Evolutionary conservation across 2,888 invertebrate species (phyloP), one percentile per base, ranked within the genome.

Genomic region (Spodoptera picta): DNA sequence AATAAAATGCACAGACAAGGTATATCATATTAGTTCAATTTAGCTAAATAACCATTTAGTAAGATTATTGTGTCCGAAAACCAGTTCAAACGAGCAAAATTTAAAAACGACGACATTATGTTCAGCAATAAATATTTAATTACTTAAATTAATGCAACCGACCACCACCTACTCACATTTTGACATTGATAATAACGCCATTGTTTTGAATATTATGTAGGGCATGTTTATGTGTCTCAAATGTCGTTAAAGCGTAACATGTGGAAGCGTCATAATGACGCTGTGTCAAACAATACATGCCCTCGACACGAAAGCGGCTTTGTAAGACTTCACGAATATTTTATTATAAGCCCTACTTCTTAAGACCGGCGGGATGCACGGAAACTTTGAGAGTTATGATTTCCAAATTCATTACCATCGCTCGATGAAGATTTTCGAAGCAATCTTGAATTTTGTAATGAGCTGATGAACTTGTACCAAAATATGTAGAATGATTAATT

Each of bases 301-400:
- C 68, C 70, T 64, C 66, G 67, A 72, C 63, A 53, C 73, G 75
- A 69, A 77, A 72, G 63, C 60, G 56, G 68, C 71, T 73, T 74
- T 74, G 66, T 75, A 69, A 69, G 60, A 60, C 58, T 75, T 60
- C 51, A 66, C 60, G 65, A 81, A 79, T 78, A 79, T 77, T 80
- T 75, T 79, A 77, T 78, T 72, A 72, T 68, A 69, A 74, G 70
- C 62, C 45, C 31, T 9, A 44, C 49, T 53, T 60, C 44, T 41
- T 49, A 60, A 66, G 63, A 61, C 66, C 44, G 45, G 36, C 43
- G 43, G 52, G 51, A 63, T 27, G 61, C 55, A 64, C 49, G 52
- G 47, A 53, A 77, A 73, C 55, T 76, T 67, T 12, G 36, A 54
- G 23, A 50, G 48, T 56, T 65, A 69, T 66, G 57, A 69, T 70